Base-by-base conservation (phyloP, 2,888 invertebrate genomes). In the Phyllotreta cruciferae region DNA sequence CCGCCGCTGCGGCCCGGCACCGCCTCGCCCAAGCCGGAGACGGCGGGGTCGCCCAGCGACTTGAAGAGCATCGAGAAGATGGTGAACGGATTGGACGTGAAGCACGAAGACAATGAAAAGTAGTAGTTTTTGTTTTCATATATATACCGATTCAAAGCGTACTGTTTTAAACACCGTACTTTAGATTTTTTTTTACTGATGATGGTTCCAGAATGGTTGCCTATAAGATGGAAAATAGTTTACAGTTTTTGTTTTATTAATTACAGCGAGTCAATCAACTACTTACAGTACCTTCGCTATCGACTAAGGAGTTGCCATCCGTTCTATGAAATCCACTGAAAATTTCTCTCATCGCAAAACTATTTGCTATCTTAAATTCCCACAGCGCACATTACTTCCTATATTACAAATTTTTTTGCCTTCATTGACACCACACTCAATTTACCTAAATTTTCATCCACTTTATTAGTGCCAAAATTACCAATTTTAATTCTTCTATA, bases 1-100 rank as follows among this genome's bases (percentile, higher is more conserved):
- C 88, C 81, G 74, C 87, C 79, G 74, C 84, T 77, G 72, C 85
- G 79, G 82, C 87, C 84, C n/a, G 73, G 86, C 75, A 83, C 87
- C 71, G 78, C 86, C 75, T 83, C 84, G 3, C 86, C 85, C 37
- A 82, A 82, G 72, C 80, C 81, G 58, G 80, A 77, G 67, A 78
- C 78, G 56, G 88, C 87, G 68, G 86, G 85, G 68, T 86, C 87
- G 39, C 87, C 91, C 45, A 92, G 90, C 67, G 96, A 96, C 83
- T 87, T 97, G 72, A 96, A 96, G 83, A 95, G 91, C 81, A 97
- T 97, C 84, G 96, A 97, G 83, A 94, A 96, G 81, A 96, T 96
- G 96, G 95, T 97, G 72, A 96, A 96, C 82, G 96, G 96, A 10
- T 85, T 96, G 69, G 96, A 96, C 81, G 93, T 94, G 71, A 92